Conservation (phyloP, 2,113 vertebrate species). For the Bettongia penicillata region DNA sequence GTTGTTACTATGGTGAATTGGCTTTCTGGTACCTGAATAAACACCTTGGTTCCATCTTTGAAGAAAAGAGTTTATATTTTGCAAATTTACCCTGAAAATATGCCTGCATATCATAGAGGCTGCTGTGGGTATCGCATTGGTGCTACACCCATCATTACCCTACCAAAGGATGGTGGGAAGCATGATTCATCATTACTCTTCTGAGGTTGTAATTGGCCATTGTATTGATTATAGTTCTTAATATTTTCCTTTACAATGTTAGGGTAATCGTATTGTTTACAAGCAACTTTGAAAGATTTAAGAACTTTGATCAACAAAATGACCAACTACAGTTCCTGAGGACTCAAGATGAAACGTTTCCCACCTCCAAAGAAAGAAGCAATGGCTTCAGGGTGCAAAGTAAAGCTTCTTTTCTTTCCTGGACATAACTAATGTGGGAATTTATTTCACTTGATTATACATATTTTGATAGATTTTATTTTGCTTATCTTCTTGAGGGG, state of each 20-base stretch:
- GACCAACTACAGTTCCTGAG: not conserved
- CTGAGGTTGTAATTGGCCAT: not conserved
- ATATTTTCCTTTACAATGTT: not conserved
- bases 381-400: not conserved
- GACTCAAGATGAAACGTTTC: not conserved
- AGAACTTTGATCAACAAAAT: not conserved
- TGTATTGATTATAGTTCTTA: not conserved
- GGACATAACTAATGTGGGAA: not conserved
- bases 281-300: not conserved
- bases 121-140: too few species aligned
- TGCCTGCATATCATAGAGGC: too few species aligned
- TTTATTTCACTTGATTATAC: not conserved
- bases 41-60: too few species aligned
- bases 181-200: not conserved
- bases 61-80: too few species aligned
- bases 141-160: not conserved
- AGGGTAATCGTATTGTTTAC: not conserved
- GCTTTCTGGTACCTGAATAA: too few species aligned
- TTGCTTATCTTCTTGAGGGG: not conserved
- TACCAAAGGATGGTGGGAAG: not conserved
- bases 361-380: not conserved
- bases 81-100: too few species aligned
- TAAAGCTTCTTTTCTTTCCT: not conserved
- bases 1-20: too few species aligned
- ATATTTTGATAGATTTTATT: not conserved